These are phyloP conservation scores for Drosophila mulleri DNA, from an alignment of 2,888 invertebrate genomes.

Conservation along the genomic window DNA sequence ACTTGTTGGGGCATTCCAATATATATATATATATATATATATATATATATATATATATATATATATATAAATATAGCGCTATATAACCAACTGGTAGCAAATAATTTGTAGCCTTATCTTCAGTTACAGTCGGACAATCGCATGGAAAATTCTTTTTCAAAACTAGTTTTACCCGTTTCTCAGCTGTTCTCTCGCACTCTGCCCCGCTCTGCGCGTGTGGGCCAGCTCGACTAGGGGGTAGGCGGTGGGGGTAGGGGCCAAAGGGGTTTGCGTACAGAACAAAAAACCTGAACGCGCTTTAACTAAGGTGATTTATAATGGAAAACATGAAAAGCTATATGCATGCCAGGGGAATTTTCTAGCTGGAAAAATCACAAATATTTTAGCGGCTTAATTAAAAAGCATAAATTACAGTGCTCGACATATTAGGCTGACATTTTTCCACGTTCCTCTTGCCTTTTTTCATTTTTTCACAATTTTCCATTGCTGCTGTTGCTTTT, in stretches of 20 bases:
- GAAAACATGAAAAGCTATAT: slow-evolving; percentile 53
- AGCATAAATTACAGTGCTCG: slow-evolving; percentile 64
- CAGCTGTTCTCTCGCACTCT: slow-evolving; percentile 35
- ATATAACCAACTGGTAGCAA: slow-evolving; percentile 39
- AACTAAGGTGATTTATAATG: slow-evolving; percentile 50
- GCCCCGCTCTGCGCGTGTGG: slow-evolving; percentile 28
- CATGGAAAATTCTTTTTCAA: slow-evolving; percentile 75
- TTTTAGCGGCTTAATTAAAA: slow-evolving; percentile 70
- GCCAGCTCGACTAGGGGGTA: not conserved
- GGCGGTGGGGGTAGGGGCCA: not conserved
- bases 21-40: no score
- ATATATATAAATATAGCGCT: slow-evolving; percentile 2
- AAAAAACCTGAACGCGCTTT: slow-evolving; percentile 54
- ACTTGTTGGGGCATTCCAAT: slow-evolving; percentile 60
- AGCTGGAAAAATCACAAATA: slow-evolving; percentile 51
- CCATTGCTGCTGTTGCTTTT: slow-evolving; percentile 24
- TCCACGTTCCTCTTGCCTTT: slow-evolving; percentile 3
- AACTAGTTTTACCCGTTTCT: slow-evolving; percentile 75
- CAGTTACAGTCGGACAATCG: slow-evolving; percentile 54
- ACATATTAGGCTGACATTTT: slow-evolving; percentile 75
- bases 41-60: no score
- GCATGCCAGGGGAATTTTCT: slow-evolving; percentile 28
- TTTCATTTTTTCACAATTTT: slow-evolving; percentile 49
- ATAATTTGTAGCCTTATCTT: slow-evolving; percentile 53
- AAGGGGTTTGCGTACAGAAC: slow-evolving; percentile 21